phyloP scores from a whole-genome alignment of 1,140 invertebrate genomes.

The Maniola jurtina region DNA sequence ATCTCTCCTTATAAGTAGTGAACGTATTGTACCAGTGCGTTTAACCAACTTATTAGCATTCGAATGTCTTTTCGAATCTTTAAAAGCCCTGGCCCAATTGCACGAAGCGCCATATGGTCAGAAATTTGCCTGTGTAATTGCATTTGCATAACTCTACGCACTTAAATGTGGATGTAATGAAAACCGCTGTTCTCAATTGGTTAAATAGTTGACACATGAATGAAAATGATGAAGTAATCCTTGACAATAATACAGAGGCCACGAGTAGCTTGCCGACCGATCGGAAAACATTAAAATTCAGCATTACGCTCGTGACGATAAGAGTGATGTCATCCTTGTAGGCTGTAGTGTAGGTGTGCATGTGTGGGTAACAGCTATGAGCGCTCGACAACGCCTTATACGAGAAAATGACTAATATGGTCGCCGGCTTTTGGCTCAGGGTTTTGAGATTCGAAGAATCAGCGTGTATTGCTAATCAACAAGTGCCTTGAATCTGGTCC shows the following conservation, averaged over 20 bases:
- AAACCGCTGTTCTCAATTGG: not conserved
- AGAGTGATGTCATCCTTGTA: constrained; percentile 63
- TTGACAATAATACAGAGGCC: constrained; percentile 24
- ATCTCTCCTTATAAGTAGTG: constrained; percentile 67
- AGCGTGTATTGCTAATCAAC: constrained; percentile 32
- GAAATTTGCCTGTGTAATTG: constrained; percentile 24
- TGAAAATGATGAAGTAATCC: constrained; percentile 20
- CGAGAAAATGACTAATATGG: constrained; percentile 64
- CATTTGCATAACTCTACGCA: not conserved
- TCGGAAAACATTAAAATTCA: constrained; percentile 64
- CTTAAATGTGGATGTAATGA: not conserved
- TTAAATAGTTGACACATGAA: constrained; percentile 5
- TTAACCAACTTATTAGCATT: constrained; percentile 54
- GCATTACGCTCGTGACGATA: constrained; percentile 38
- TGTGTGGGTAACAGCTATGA: constrained; percentile 53
- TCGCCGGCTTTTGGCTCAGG: constrained; percentile 47
- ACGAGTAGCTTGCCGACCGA: constrained; percentile 38
- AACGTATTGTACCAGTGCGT: constrained; percentile 49
- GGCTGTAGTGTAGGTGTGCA: constrained; percentile 37
- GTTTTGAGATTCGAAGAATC: constrained; percentile 38
- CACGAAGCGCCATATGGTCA: constrained; percentile 51
- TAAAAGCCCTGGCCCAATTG: constrained; percentile 48
- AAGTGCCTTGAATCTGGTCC: constrained; percentile 20
- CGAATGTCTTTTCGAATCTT: constrained; percentile 49
- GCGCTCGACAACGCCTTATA: constrained; percentile 55